phyloP scores from a whole-genome alignment of 2,113 vertebrate genomes.

The Lamprologus ornatipinnis region DNA sequence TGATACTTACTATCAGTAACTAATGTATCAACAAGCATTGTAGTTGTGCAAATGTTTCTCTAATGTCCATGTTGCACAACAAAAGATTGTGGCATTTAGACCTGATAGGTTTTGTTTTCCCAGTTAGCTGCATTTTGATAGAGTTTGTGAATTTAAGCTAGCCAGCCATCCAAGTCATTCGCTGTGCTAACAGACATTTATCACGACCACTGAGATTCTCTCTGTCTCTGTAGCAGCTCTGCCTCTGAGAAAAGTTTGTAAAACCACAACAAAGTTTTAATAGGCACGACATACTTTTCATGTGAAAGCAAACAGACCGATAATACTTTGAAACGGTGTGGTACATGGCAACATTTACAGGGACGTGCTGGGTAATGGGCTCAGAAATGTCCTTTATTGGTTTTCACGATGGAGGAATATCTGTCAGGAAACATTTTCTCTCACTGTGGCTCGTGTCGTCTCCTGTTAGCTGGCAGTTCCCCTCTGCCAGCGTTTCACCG shows the following conservation, averaged over 20 bases:
- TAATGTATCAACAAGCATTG: not conserved
- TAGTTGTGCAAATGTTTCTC: not conserved
- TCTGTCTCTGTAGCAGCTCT: not conserved
- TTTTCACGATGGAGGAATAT: not conserved
- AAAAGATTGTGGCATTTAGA: not conserved
- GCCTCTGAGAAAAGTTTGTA: not conserved
- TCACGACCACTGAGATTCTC: not conserved
- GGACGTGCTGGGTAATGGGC: not conserved
- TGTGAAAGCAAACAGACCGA: not conserved
- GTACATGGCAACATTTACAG: not conserved
- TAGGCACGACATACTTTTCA: fast-evolving
- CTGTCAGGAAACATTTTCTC: not conserved
- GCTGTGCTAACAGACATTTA: not conserved
- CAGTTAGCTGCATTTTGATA: not conserved
- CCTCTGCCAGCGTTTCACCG: not conserved
- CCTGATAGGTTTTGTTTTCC: not conserved
- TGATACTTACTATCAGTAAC: not conserved
- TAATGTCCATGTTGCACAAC: not conserved
- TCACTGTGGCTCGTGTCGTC: not conserved
- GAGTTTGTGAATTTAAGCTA: not conserved
- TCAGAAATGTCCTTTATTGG: not conserved
- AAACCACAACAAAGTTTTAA: not conserved
- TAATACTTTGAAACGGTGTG: not conserved
- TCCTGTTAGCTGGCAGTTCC: constrained; percentile 14
- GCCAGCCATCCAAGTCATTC: not conserved